phyloP scores from a whole-genome alignment of 2,113 vertebrate species.

The Festucalex cinctus region DNA sequence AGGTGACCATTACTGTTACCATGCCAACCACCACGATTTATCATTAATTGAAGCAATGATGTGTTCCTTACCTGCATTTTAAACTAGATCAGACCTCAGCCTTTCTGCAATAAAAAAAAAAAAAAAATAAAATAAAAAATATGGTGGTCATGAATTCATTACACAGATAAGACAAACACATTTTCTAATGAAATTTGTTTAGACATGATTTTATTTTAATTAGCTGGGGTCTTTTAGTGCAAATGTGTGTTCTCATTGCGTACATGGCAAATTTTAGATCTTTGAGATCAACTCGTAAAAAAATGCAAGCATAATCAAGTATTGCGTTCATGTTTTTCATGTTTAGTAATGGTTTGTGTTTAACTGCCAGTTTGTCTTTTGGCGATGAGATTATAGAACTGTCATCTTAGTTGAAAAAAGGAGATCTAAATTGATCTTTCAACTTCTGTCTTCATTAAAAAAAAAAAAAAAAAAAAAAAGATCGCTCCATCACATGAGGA shows the following conservation, averaged over 20 bases:
- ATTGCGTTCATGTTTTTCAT: not conserved
- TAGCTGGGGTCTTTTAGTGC: not conserved
- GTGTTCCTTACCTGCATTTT: not conserved
- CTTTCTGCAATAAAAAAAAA: not conserved
- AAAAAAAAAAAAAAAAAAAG: too few relatives aligned
- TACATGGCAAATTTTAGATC: too few relatives aligned
- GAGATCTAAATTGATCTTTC: slow-evolving; percentile 70
- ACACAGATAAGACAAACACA: not conserved
- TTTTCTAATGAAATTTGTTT: not conserved
- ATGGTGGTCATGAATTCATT: not conserved
- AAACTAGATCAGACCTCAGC: too few relatives aligned
- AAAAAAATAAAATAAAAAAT: too few relatives aligned
- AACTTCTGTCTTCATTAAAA: slow-evolving; percentile 67
- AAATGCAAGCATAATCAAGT: too few relatives aligned
- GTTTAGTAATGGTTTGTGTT: not conserved
- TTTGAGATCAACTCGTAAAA: too few relatives aligned
- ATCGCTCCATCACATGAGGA: slow-evolving; percentile 69
- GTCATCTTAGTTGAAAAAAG: slow-evolving; percentile 62
- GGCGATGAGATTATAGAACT: slow-evolving; percentile 61
- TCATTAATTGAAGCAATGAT: not conserved
- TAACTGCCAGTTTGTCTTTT: slow-evolving; percentile 1
- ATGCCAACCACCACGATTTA: not conserved
- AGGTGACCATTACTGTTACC: not conserved
- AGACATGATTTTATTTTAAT: not conserved
- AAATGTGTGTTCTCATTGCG: not conserved